Evolutionary conservation across 2,797 vertebrate species (phyloP), one percentile per base, ranked within the genome.

Genomic region (Botia almorhae): DNA sequence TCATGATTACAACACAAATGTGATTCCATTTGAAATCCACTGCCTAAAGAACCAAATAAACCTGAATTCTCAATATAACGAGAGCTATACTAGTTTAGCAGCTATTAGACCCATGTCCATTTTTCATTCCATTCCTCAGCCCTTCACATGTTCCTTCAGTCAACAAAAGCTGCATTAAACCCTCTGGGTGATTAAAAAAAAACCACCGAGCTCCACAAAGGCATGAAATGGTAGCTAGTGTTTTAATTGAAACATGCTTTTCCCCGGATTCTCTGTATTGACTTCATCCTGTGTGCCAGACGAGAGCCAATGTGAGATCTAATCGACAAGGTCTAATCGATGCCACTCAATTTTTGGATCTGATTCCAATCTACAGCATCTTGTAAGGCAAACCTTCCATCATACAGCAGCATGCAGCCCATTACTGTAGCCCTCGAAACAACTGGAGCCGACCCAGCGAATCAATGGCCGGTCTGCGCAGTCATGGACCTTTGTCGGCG

Each of bases 181-280:
- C 65, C 73, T 75, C 36, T 53, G 17, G 39, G 71, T 60, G 74
- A 75, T 87, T 87, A 77, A n/a, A 79, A 77, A 58, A 39, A 14
- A 63, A 86, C 91, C 89, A 89, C 61, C 82, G 75, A 86, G 85
- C 86, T 88, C 85, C 87, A 87, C 64, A 78, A 84, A 81, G 81
- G 88, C 87, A 83, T 93, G 91, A 93, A 93, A 93, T 92, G 90
- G 87, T 86, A 85, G 83, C 88, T 90, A 87, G 87, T 89, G 85
- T 91, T 92, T 92, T 85, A 88, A 85, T 81, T 85, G 2, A 50
- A 87, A 91, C 89, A 85, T 85, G 89, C 51, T 64, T 75, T 91
- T 69, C 78, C 85, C 80, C 85, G 53, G 68, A 75, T 78, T 78
- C 75, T 71, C 78, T 63, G 23, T 71, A 76, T 39, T 69, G 69